Evolutionary conservation across 2,113 vertebrate species (phyloP), one percentile per base, ranked within the genome.

Genomic region (Pica pica): DNA sequence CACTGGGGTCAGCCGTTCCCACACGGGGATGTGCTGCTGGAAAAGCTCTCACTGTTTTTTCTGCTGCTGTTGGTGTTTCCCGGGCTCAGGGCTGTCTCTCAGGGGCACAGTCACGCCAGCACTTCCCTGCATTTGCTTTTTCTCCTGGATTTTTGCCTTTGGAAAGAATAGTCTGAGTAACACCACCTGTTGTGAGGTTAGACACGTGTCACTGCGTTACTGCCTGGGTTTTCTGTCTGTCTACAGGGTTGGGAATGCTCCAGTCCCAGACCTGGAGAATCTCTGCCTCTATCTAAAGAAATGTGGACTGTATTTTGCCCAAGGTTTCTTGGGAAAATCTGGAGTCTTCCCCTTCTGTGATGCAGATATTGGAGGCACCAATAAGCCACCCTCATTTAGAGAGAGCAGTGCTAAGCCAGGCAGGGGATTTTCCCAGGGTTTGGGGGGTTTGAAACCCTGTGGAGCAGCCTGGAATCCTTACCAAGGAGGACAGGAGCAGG

Each of bases 191-290:
- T 60, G 46, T 20, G 68, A 53, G 63, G 63, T 92, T 42, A 56
- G 59, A 52, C 6, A 3, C 1, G 1, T 23, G 82, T 69, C 73
- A 46, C 33, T 39, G 84, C 61, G 39, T 53, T 9, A 53, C 15
- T 74, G 20, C 9, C 8, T 0, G 1, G 3, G 24, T 35, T 71
- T 81, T 22, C 42, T 55, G 33, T 13, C 13, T 3, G 13, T 9
- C 52, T 5, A 0, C 42, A 24, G 39, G 4, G 10, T 0, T 73
- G 75, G 49, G 11, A 55, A 10, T 8, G 28, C 50, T 70, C 46
- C 71, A 42, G 31, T 19, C 55, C 50, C 39, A 49, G 1, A 28
- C 30, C 35, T 1, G 0, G 17, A 82, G 14, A 75, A 37, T 50
- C 27, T 57, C 42, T 56, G 37, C 13, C 33, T 56, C 19, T 61